These are phyloP conservation scores for Heliconius hortense DNA, from an alignment of 2,888 invertebrate species.

Conservation along the genomic window DNA sequence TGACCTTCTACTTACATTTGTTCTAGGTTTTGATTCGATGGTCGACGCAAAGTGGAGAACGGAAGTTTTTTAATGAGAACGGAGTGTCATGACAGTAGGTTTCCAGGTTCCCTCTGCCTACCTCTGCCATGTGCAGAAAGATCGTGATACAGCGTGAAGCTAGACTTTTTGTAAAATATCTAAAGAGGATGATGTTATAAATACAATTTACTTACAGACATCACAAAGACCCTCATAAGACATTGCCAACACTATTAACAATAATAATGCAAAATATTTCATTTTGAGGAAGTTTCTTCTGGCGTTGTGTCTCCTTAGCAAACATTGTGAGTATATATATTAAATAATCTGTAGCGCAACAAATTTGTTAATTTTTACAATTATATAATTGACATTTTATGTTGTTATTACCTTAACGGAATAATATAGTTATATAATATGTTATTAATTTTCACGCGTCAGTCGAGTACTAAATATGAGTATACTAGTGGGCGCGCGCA, in stretches of 20 bases:
- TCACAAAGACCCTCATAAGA: neutral
- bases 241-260: slow-evolving; percentile 3
- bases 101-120: too few species aligned
- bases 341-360: neutral
- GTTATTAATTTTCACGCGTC: too few species aligned
- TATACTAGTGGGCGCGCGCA: too few species aligned
- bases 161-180: too few species aligned
- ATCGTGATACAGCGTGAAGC: too few species aligned
- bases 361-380: neutral
- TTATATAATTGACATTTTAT: neutral
- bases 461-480: too few species aligned
- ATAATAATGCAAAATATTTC: slow-evolving; percentile 1
- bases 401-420: neutral
- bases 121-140: too few species aligned
- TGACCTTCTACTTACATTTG: too few species aligned
- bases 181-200: neutral
- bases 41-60: too few species aligned
- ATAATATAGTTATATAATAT: neutral
- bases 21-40: too few species aligned
- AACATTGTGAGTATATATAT: neutral
- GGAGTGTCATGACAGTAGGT: too few species aligned
- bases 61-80: too few species aligned
- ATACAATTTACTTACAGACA: neutral
- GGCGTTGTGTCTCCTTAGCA: neutral
- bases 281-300: neutral